A percentile compares a stretch with the other conserved stretches of the same genome.
Evolutionary conservation across 2,113 vertebrate species (phyloP).

Genomic region (Nothobranchius furzeri): DNA sequence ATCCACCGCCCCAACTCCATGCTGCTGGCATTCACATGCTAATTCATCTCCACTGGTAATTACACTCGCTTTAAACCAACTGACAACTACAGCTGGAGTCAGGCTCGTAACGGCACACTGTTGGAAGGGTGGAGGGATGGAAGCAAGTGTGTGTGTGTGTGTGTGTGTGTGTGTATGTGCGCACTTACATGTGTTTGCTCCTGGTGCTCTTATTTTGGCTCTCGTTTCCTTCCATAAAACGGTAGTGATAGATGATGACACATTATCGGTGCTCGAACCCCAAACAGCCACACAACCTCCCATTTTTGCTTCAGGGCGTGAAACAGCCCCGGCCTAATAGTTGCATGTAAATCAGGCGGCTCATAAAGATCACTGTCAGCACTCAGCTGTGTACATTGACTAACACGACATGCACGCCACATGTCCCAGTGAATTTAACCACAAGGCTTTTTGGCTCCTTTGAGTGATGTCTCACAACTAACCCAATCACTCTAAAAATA

Average conservation of each 20-base stretch:
- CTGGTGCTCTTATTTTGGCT: constrained; percentile 52
- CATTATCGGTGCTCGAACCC: constrained; percentile 52
- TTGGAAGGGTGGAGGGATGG: constrained; percentile 58
- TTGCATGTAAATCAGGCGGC: constrained; percentile 71
- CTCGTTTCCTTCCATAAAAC: constrained; percentile 51
- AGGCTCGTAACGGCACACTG: constrained; percentile 81
- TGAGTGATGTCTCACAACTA: constrained; percentile 19
- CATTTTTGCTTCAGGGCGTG: constrained; percentile 63
- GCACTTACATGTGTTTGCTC: constrained; percentile 49
- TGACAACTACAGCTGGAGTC: constrained; percentile 95
- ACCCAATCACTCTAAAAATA: constrained; percentile 21
- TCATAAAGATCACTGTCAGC: constrained; percentile 72
- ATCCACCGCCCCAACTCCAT: constrained; percentile 40
- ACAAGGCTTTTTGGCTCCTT: constrained; percentile 29
- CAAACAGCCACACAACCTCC: constrained; percentile 52
- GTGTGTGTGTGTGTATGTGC: constrained; percentile 5
- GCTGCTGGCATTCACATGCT: constrained; percentile 93
- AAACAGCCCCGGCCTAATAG: constrained; percentile 62
- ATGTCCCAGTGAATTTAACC: constrained; percentile 62
- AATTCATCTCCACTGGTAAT: constrained; percentile 94
- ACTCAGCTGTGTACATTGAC: constrained; percentile 67
- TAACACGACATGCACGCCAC: constrained; percentile 57
- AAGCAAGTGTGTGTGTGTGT: neutral
- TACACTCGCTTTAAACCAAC: constrained; percentile 91
- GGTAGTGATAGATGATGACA: constrained; percentile 65